phyloP scores from a whole-genome alignment of 2,113 vertebrate genomes.

The Brachyhypopomus occidentalis region DNA sequence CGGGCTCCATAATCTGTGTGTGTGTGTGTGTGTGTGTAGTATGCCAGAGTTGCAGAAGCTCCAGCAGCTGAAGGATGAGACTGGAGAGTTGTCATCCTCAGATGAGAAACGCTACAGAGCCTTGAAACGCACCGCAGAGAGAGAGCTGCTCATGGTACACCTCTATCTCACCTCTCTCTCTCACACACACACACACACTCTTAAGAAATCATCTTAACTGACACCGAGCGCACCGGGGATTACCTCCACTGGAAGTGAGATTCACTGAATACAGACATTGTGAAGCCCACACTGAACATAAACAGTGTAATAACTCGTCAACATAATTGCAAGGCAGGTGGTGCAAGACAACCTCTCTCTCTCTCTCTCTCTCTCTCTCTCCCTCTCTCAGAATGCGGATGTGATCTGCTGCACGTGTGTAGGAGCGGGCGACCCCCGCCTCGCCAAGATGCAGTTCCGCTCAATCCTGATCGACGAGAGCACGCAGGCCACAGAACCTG shows the following conservation, averaged over 20 bases:
- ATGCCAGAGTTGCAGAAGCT: constrained; percentile 98
- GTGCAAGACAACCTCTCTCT: too few species aligned
- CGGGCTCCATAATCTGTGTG: not conserved
- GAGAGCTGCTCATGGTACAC: constrained; percentile 92
- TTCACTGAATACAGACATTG: too few species aligned
- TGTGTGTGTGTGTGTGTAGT: constrained; percentile 63
- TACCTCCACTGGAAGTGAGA: too few species aligned
- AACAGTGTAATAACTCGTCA: too few species aligned
- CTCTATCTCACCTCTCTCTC: too few species aligned
- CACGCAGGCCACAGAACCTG: constrained; percentile 95
- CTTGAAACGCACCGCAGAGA: constrained; percentile 91
- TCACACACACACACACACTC: too few species aligned
- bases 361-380: not conserved
- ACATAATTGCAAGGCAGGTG: too few species aligned
- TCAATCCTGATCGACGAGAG: constrained; percentile 98
- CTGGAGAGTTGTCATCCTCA: constrained; percentile 93
- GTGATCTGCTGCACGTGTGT: constrained; percentile 98
- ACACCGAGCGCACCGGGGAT: too few species aligned
- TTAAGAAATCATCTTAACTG: too few species aligned
- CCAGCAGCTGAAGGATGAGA: constrained; percentile 98
- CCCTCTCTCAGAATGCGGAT: constrained; percentile 84
- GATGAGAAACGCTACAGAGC: constrained; percentile 97
- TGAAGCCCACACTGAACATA: too few species aligned
- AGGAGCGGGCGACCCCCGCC: constrained; percentile 90
- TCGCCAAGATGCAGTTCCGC: constrained; percentile 99